phyloP scores from a whole-genome alignment of 1,140 invertebrate genomes.

The Ephestia elutella region DNA sequence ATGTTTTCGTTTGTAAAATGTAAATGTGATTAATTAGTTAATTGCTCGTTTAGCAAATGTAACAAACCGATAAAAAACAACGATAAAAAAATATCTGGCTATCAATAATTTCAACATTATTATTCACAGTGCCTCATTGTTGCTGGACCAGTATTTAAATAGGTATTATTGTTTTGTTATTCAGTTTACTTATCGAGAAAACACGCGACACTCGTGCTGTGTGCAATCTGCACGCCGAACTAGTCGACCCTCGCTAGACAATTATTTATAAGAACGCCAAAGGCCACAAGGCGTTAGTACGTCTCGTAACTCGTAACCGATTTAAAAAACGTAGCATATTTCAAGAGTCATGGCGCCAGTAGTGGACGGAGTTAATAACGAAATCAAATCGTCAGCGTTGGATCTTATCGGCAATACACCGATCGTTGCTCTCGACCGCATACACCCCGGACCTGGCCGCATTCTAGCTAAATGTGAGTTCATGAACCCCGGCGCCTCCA shows the following conservation, averaged over 20 bases:
- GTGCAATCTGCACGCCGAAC: constrained; percentile 5
- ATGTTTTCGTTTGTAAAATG: too few species aligned
- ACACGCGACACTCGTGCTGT: not conserved
- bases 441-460: constrained; percentile 52
- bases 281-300: not conserved
- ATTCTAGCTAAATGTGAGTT: constrained; percentile 64
- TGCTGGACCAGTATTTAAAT: not conserved
- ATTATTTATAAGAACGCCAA: not conserved
- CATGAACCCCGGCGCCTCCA: constrained; percentile 64
- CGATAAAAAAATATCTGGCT: too few species aligned
- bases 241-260: constrained; percentile 4
- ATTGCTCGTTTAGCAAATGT: too few species aligned
- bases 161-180: not conserved
- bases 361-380: constrained; percentile 21
- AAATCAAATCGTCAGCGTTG: constrained; percentile 58
- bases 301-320: not conserved
- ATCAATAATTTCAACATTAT: not conserved
- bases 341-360: not conserved
- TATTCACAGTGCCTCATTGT: not conserved
- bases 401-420: constrained; percentile 63
- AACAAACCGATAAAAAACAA: too few species aligned
- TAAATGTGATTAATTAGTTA: too few species aligned
- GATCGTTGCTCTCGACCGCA: constrained; percentile 53
- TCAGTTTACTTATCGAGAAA: constrained; percentile 3
- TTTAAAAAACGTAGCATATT: not conserved